Base-by-base conservation (phyloP, 1,140 invertebrate species). In the Caerostris darwini region DNA sequence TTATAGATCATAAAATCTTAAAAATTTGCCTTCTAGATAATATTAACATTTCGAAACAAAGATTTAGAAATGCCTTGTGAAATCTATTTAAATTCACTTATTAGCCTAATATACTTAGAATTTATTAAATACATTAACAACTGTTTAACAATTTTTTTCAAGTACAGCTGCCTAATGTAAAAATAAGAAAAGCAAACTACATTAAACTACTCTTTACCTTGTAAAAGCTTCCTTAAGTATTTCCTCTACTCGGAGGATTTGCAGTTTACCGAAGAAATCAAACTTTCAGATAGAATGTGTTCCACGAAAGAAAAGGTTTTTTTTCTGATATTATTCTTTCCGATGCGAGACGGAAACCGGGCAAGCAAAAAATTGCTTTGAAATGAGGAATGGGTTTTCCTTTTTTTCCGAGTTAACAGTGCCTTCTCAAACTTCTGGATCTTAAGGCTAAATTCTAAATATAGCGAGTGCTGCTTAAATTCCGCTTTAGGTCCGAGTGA, bases 341-440 rank as follows among this genome's bases (percentile, higher is more conserved):
- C 71, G 34, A 77, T 77, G 19, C 8, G 8, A 77, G 71, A 77
- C 12, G 19, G 50, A 12, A 77, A 10, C 53, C 71, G 71, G 10
- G 71, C 71, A 77, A 77, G 71, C 71, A 77, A 77, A 77, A 77
- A 77, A 77, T 77, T 77, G 71, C 71, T 53, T 77, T 77, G 71
- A 77, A 77, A 77, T 77, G 71, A 77, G 19, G 69, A 77, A 77
- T 50, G 19, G 12, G 50, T 53, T 77, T 50, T 53, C 71, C 6
- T 77, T 77, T 77, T 77, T 50, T 64, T 64, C 61, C 1, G 1
- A 10, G 71, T 53, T 77, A 77, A 77, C 71, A 77, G 34, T 53
- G 71, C 71, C 10, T 12, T 50, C 71, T 5, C 71, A 50, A 77
- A 77, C 71, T 77, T 53, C 53, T 53, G 53, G 50, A 4, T 77